These are phyloP conservation scores for Colaptes auratus DNA, from an alignment of 2,113 vertebrate genomes.

Conservation along the genomic window DNA sequence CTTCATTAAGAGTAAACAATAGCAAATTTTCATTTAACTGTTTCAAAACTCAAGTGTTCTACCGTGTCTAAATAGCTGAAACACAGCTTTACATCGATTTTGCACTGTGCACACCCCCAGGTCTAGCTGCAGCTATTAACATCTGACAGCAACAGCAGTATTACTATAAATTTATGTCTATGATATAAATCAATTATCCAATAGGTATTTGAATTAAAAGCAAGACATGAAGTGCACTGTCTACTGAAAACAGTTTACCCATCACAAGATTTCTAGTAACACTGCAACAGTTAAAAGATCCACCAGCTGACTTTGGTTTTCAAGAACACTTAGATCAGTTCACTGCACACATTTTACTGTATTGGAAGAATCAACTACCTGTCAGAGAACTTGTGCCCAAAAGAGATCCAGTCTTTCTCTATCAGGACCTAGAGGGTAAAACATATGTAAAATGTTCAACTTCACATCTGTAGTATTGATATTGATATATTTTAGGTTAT, in stretches of 20 bases:
- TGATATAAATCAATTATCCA: neutral
- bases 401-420: constrained; percentile 99
- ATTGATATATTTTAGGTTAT: rapidly evolving
- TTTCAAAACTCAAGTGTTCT: neutral
- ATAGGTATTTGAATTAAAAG: neutral
- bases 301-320: neutral
- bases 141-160: neutral
- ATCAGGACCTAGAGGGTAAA: constrained; percentile 87
- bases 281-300: neutral
- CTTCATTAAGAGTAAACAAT: neutral
- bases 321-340: neutral
- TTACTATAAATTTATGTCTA: neutral
- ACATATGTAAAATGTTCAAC: neutral
- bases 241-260: neutral
- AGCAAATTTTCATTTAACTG: neutral
- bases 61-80: neutral
- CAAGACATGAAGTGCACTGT: neutral
- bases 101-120: neutral
- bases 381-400: constrained; percentile 98
- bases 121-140: neutral
- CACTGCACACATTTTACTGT: neutral
- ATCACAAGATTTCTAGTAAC: neutral
- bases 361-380: constrained; percentile 76
- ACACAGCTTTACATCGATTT: neutral
- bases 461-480: neutral